Evolutionary conservation across 2,797 vertebrate species (phyloP).

Genomic region (Ambastaia sidthimunki): DNA sequence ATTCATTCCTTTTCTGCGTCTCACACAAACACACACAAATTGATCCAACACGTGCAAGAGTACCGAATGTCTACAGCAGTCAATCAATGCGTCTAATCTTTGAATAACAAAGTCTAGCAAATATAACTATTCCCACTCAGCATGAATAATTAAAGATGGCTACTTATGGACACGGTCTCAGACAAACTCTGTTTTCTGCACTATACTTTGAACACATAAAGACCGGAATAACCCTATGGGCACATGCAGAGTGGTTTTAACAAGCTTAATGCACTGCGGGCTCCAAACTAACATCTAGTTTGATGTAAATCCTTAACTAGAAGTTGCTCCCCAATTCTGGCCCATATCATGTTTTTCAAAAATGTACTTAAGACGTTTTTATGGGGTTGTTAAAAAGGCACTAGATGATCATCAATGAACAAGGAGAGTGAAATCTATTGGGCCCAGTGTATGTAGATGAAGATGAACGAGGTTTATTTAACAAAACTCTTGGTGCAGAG

Average conservation of each 20-base stretch:
- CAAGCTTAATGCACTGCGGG: slow-evolving; percentile 21
- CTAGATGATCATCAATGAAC: slow-evolving; percentile 28
- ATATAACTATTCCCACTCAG: slow-evolving; percentile 44
- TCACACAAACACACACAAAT: slow-evolving; percentile 27
- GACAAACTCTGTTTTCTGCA: not conserved
- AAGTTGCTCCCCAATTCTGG: slow-evolving; percentile 11
- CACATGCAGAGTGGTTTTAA: slow-evolving; percentile 8
- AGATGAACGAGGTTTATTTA: slow-evolving; percentile 29
- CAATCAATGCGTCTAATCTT: slow-evolving; percentile 54
- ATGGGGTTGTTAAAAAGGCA: slow-evolving; percentile 10
- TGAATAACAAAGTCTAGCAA: slow-evolving; percentile 56
- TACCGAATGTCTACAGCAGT: slow-evolving; percentile 35
- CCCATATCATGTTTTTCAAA: slow-evolving; percentile 6
- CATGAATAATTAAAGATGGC: slow-evolving; percentile 56
- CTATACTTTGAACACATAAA: slow-evolving; percentile 1
- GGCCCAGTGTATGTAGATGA: not conserved
- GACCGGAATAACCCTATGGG: slow-evolving; percentile 8
- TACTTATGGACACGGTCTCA: slow-evolving; percentile 18
- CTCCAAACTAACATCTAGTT: slow-evolving; percentile 23
- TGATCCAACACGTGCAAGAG: slow-evolving; percentile 42
- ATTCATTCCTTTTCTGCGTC: slow-evolving; percentile 30
- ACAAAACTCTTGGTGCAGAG: not conserved
- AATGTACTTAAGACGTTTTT: slow-evolving; percentile 31
- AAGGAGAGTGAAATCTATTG: not conserved
- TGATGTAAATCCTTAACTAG: slow-evolving; percentile 38